Conservation (phyloP, 2,113 vertebrate genomes). For the Climacteris rufus region DNA sequence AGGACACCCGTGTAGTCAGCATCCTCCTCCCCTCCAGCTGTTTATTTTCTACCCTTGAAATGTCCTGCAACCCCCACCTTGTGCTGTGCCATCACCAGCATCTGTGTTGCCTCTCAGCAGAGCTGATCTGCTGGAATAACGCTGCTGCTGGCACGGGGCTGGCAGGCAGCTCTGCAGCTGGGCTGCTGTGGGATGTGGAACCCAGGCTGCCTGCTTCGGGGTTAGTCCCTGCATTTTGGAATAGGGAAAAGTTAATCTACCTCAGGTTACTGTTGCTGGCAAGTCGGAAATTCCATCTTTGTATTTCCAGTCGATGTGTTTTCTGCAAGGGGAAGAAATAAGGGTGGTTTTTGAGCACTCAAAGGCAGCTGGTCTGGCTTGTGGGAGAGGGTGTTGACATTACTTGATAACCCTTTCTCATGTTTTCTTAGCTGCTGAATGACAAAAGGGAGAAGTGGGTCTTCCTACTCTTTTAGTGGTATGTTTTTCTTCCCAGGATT, state of each 20-base stretch:
- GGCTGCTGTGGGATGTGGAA: neutral
- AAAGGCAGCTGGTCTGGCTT: neutral
- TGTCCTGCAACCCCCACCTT: constrained; percentile 16
- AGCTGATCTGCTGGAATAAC: neutral
- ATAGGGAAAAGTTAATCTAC: neutral
- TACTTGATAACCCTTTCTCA: neutral
- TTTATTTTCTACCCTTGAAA: constrained; percentile 45
- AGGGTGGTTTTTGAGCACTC: neutral
- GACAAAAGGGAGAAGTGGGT: neutral
- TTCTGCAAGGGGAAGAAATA: neutral
- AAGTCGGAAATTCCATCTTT: neutral
- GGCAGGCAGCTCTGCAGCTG: neutral
- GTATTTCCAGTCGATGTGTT: neutral
- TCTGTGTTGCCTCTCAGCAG: neutral
- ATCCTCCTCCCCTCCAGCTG: constrained; percentile 46
- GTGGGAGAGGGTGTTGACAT: neutral
- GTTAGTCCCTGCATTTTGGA: neutral
- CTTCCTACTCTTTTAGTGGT: neutral
- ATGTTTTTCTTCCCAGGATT: constrained; percentile 1
- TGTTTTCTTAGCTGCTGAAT: neutral
- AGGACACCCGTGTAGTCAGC: neutral
- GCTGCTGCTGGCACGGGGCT: neutral
- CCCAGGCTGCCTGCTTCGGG: neutral
- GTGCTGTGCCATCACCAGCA: neutral
- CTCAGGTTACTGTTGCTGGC: neutral